These are phyloP conservation scores for Gobionotothen gibberifrons DNA, from an alignment of 2,797 vertebrate genomes.

Conservation along the genomic window DNA sequence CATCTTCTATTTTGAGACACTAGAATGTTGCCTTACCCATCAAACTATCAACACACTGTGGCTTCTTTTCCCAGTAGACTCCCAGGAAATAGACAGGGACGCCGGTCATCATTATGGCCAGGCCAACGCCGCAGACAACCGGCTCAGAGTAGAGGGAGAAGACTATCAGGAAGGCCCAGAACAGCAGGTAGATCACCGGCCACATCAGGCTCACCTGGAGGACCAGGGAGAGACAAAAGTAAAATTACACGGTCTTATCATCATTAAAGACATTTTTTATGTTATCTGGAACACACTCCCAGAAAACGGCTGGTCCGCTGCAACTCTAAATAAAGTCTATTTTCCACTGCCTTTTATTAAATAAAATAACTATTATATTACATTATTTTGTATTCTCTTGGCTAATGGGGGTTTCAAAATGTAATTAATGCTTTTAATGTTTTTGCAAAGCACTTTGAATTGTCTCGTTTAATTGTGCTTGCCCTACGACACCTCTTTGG, in stretches of 20 bases:
- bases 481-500: neutral
- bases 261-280: neutral
- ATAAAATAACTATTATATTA: too few species aligned
- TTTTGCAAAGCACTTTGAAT: too few species aligned
- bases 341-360: too few species aligned
- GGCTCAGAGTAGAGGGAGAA: conserved; percentile 92
- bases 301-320: too few species aligned
- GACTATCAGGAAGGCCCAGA: conserved; percentile 91
- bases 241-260: neutral
- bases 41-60: conserved; percentile 78
- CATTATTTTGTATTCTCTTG: too few species aligned
- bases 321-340: too few species aligned
- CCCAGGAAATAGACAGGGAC: conserved; percentile 91
- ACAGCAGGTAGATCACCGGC: conserved; percentile 89
- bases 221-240: neutral
- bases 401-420: too few species aligned
- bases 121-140: conserved; percentile 87
- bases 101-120: conserved; percentile 91
- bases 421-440: too few species aligned
- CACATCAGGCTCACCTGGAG: conserved; percentile 87
- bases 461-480: too few species aligned
- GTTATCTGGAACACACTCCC: too few species aligned
- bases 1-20: neutral
- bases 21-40: conserved; percentile 43
- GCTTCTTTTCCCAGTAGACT: conserved; percentile 90